Percentiles rank a stretch among this genome's conserved stretches.
Conservation (phyloP, 2,113 vertebrate genomes). For the Salvelinus sp. region DNA sequence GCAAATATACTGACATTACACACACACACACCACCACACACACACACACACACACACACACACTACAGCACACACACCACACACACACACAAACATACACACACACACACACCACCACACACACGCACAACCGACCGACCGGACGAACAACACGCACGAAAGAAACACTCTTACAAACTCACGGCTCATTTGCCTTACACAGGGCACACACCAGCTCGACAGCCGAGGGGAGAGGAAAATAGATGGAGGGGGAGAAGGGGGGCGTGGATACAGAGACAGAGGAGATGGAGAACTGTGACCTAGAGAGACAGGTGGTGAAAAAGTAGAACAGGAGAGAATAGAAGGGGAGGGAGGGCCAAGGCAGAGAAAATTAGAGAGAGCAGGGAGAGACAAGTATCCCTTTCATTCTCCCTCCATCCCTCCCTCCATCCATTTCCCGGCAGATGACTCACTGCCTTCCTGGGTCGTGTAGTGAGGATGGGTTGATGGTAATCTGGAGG, state of each 20-base stretch:
- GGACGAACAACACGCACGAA: too few relatives aligned
- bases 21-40: not conserved
- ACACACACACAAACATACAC: conserved; percentile 6
- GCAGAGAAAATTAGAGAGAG: conserved; percentile 3
- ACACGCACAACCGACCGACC: too few relatives aligned
- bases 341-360: not conserved
- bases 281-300: not conserved
- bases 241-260: not conserved
- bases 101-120: not conserved
- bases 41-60: not conserved
- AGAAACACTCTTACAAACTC: conserved; percentile 2
- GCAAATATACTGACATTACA: not conserved
- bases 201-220: not conserved
- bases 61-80: conserved; percentile 1
- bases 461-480: too few relatives aligned
- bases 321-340: conserved; percentile 4
- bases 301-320: not conserved
- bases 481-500: too few relatives aligned
- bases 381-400: conserved; percentile 13
- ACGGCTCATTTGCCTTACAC: too few relatives aligned
- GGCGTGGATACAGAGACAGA: not conserved
- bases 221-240: not conserved
- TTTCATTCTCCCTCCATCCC: not conserved
- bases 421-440: not conserved
- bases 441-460: too few relatives aligned